These are phyloP conservation scores for Alcedo quadribrachys DNA, from an alignment of 2,797 vertebrate genomes.

Conservation along the genomic window DNA sequence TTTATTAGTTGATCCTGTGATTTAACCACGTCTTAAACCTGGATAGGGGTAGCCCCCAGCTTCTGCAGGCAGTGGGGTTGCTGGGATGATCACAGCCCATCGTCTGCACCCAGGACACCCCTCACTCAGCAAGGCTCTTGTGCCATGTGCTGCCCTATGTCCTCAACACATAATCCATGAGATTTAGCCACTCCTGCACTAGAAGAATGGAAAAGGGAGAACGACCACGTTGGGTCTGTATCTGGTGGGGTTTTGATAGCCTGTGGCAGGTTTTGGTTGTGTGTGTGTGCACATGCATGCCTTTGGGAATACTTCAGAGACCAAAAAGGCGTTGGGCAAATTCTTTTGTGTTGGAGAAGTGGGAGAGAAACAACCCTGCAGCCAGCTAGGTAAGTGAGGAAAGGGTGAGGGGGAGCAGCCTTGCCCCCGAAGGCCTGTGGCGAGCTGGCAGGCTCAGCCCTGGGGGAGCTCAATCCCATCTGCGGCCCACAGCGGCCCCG, in stretches of 20 bases:
- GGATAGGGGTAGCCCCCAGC: neutral
- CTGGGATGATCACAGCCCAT: neutral
- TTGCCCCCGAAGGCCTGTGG: too few relatives aligned
- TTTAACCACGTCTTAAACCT: neutral
- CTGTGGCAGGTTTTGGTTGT: too few relatives aligned
- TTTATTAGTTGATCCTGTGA: neutral
- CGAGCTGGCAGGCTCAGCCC: too few relatives aligned
- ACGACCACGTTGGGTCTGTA: neutral
- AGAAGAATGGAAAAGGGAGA: neutral
- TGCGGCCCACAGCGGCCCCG: too few relatives aligned
- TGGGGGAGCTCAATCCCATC: neutral
- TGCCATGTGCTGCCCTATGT: neutral
- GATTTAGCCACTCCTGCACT: neutral
- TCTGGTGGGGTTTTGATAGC: neutral
- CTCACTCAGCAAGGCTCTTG: neutral
- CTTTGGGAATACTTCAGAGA: neutral
- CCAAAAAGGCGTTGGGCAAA: neutral
- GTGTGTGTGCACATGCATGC: too few relatives aligned
- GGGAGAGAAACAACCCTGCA: neutral
- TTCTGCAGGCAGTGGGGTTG: neutral
- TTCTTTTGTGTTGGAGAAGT: neutral
- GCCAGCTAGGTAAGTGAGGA: neutral
- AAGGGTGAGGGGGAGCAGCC: neutral
- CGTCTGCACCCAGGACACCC: too few relatives aligned
- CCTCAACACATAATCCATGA: neutral